Conservation (phyloP, 2,888 invertebrate species). For the Psylliodes chrysocephalus region DNA sequence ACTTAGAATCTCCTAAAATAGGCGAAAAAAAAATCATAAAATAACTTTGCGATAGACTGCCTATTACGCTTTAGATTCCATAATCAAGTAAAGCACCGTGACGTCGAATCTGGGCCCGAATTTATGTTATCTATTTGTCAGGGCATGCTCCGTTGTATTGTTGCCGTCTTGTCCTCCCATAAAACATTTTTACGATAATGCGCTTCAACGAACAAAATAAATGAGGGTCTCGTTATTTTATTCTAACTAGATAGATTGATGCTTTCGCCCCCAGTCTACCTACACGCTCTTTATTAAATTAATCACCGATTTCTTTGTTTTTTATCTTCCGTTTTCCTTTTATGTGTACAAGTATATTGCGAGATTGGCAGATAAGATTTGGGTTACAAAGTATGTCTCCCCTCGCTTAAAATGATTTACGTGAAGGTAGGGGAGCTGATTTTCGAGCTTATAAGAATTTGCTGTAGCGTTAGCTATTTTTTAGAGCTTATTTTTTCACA, state of each 20-base stretch:
- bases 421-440: not conserved
- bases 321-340: slow-evolving; percentile 8
- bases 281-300: slow-evolving; percentile 27
- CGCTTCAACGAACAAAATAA: slow-evolving; percentile 57
- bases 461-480: too few species aligned
- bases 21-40: slow-evolving; percentile 5
- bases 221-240: slow-evolving; percentile 55
- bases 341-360: not conserved
- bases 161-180: slow-evolving; percentile 53
- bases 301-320: slow-evolving; percentile 18
- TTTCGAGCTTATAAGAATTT: too few species aligned
- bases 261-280: slow-evolving; percentile 36
- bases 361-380: not conserved
- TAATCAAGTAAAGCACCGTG: slow-evolving; percentile 37
- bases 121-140: slow-evolving; percentile 54
- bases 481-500: too few species aligned
- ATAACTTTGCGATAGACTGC: not conserved
- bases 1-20: too few species aligned
- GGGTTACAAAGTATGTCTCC: slow-evolving; percentile 6
- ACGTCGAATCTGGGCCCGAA: slow-evolving; percentile 27
- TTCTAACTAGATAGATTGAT: slow-evolving; percentile 53
- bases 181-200: slow-evolving; percentile 58
- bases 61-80: slow-evolving; percentile 19
- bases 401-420: slow-evolving; percentile 1
- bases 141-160: slow-evolving; percentile 46